Evolutionary conservation across 2,797 vertebrate genomes (phyloP), one percentile per base, ranked within the genome.

Genomic region (Phylloscopus collybita): DNA sequence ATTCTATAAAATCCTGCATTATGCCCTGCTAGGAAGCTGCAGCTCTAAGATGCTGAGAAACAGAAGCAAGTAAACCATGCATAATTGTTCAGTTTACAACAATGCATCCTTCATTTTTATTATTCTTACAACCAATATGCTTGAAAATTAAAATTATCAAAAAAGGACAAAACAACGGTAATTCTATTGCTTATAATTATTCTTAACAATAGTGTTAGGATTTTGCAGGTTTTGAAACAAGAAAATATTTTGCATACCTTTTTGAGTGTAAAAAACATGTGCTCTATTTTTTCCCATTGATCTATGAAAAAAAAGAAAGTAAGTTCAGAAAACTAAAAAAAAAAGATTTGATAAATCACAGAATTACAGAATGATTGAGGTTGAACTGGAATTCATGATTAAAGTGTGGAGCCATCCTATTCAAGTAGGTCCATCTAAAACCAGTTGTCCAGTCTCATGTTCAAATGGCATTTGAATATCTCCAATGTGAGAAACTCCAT

Each of bases 211-310:
- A 44, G 19, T 5, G 44, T 11, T 22, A 66, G 26, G 84, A 86
- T 80, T 70, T 69, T 84, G 19, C 14, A 87, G 50, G 5, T 80
- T 62, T 84, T 73, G 38, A 93, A 84, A 92, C 27, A 94, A 78
- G 5, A 73, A 93, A 85, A 81, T 36, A 45, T 0, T 29, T 57
- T 5, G 2, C 8, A 54, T 2, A 3, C 0, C 26, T 80, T 27
- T 67, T 60, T 60, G 2, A 60, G 3, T 4, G 3, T 29, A 51
- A 81, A 78, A 72, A 30, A 0, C 0, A 67, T 17, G 67, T 3
- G 0, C 5, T 2, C 2, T 1, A 2, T 40, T 57, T 73, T 81
- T 25, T 1, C 8, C 1, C 13, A 25, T 7, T 61, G 15, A 2
- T 69, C 26, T 59, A 53, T 25, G 3, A 32, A 49, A 56, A 56